phyloP scores from a whole-genome alignment of 1,140 invertebrate species.

The Drosophila yakuba region DNA sequence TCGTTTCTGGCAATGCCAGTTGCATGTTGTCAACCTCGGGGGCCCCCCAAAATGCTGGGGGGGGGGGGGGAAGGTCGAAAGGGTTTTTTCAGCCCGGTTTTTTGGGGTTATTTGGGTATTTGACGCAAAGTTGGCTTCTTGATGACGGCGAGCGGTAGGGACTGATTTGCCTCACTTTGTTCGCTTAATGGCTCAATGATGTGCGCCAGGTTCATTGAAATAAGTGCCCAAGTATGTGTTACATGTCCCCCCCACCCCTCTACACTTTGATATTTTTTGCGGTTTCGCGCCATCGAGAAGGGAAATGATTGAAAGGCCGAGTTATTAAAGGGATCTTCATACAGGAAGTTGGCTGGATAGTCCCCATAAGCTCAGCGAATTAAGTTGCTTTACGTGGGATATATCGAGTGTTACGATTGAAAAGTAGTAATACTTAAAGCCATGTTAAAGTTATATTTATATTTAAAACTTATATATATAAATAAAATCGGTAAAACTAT shows the following conservation, averaged over 20 bases:
- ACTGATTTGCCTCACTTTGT: slow-evolving; percentile 49
- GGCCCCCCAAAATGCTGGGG: neutral
- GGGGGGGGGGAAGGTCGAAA: neutral
- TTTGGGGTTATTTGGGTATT: slow-evolving; percentile 19
- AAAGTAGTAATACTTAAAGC: neutral
- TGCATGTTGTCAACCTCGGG: slow-evolving; percentile 53
- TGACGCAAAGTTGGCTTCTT: slow-evolving; percentile 46
- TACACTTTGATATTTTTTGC: neutral
- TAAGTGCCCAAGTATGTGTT: slow-evolving; percentile 48
- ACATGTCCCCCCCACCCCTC: slow-evolving; percentile 6
- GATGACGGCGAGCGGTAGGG: slow-evolving; percentile 2
- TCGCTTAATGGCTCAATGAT: slow-evolving; percentile 54
- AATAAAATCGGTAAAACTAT: too few species aligned
- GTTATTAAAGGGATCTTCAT: slow-evolving; percentile 26
- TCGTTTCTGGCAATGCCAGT: slow-evolving; percentile 9
- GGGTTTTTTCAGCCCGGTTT: neutral
- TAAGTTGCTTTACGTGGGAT: neutral
- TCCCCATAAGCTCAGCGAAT: slow-evolving; percentile 6
- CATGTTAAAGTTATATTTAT: too few species aligned
- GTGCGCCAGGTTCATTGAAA: slow-evolving; percentile 39
- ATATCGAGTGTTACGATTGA: neutral
- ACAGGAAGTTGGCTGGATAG: slow-evolving; percentile 3
- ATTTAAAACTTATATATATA: too few species aligned
- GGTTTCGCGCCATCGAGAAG: slow-evolving; percentile 25
- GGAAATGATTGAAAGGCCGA: slow-evolving; percentile 17